Evolutionary conservation across 2,797 vertebrate species (phyloP), one percentile per base, ranked within the genome.

Genomic region (Periophthalmus magnuspinnatus): DNA sequence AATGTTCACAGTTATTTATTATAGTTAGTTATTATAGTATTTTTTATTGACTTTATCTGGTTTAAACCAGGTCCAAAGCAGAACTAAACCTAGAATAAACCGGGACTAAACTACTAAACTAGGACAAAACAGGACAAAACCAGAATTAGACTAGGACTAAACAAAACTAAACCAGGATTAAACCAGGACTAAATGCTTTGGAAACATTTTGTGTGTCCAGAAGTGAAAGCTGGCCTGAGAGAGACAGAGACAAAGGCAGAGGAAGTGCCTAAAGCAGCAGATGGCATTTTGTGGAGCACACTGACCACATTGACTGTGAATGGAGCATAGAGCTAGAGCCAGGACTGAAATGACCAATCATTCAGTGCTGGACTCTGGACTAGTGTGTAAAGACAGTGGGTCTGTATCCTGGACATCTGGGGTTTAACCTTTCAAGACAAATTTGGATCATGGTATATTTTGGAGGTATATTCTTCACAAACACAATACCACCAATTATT

Each of bases 341-440:
- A 9, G 56, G 19, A 16, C 41, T 45, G 41, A 45, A 45, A 45
- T 45, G 41, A 45, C 41, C 41, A 19, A 24, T 55, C 55, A 57
- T 57, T 57, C 10, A 57, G 22, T 28, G 24, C 55, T 28, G 61
- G 61, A 47, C 38, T 45, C 24, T 45, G 60, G 38, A 28, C 36
- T 60, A 63, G 60, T 63, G 36, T 63, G 19, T 63, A 63, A 45
- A 63, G 21, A 63, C 60, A 62, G 60, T 62, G 60, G 61, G 36
- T 45, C 19, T 63, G 61, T 63, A 63, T 63, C 36, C 60, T 62
- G 32, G 8, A 36, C 58, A 60, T 60, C 58, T 60, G 58, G 52
- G 4, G 7, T 58, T 33, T 60, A 17, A 57, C 55, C 55, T 57
- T 28, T 57, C 24, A n/a, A 19, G 19, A n/a, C 50, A 52, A 19